Percentiles rank a stretch among this genome's conserved stretches.
phyloP scores from a whole-genome alignment of 2,888 invertebrate species.

The Schrankia costaestrigalis region DNA sequence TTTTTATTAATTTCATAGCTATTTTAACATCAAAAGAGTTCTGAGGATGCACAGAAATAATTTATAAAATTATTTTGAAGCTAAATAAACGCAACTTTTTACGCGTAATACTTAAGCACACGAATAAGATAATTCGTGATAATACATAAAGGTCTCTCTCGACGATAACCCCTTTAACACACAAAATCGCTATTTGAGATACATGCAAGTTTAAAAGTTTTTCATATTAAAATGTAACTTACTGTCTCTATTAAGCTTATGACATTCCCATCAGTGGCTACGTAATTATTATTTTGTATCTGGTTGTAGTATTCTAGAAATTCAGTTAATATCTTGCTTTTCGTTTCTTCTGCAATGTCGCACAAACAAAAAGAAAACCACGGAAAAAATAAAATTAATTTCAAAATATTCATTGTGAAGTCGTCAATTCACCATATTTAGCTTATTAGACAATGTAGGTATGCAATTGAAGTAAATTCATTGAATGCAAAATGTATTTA shows the following conservation, averaged over 20 bases:
- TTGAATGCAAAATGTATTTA: constrained; percentile 16
- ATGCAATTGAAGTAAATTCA: constrained; percentile 18
- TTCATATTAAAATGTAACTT: constrained; percentile 43
- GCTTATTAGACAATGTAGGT: constrained; percentile 19
- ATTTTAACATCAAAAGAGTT: too few relatives aligned
- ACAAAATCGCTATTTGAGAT: too few relatives aligned
- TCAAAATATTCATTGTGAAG: constrained; percentile 47
- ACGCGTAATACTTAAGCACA: too few relatives aligned
- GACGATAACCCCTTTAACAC: constrained; percentile 37
- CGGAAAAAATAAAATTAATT: constrained; percentile 35
- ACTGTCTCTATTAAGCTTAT: constrained; percentile 69
- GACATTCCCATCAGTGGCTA: constrained; percentile 67
- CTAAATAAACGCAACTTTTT: too few relatives aligned
- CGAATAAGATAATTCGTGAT: too few relatives aligned
- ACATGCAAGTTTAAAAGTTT: too few relatives aligned
- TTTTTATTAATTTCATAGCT: too few relatives aligned
- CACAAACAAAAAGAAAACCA: constrained; percentile 42
- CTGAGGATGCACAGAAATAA: too few relatives aligned
- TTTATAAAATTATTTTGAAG: too few relatives aligned
- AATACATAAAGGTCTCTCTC: constrained; percentile 23
- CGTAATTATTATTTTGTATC: constrained; percentile 63
- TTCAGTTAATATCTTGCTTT: constrained; percentile 52
- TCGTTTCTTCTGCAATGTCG: constrained; percentile 47
- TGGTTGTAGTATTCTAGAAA: constrained; percentile 73
- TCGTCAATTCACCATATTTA: constrained; percentile 34